Evolutionary conservation across 2,797 vertebrate species (phyloP), one percentile per base, ranked within the genome.

Genomic region (Pagetopsis macropterus): DNA sequence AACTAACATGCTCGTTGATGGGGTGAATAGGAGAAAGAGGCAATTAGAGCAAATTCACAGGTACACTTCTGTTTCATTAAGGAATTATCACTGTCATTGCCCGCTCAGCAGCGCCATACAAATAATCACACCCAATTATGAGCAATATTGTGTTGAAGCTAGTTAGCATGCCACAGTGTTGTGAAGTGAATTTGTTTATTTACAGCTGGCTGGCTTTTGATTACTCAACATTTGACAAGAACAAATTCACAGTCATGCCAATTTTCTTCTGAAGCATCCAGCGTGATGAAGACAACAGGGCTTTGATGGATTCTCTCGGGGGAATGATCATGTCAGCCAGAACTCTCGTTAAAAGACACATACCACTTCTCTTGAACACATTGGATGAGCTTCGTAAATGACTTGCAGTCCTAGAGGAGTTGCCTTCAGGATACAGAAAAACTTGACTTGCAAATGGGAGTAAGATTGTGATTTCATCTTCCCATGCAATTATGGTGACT

Each of bases 201-300:
- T 90, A 84, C 78, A 74, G 77, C 65, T 89, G 87, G 78, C 81
- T 91, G 87, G 66, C 65, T 89, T 90, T 86, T 92, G 87, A 93
- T 92, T 90, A 86, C 83, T 88, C 81, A 85, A 90, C 88, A 81
- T 89, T 87, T 91, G 87, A 91, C 91, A 91, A 87, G 90, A 90
- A 92, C 89, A 92, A 89, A 92, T 94, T 90, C 85, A 86, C 85
- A 91, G 88, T 88, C 79, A 62, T 86, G 87, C 78, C 85, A 87
- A 89, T 92, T 92, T 92, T 90, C 82, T 85, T 79, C 50, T 12
- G 84, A 90, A 85, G 71, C 83, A 87, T 83, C 70, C 65, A 60
- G 84, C 82, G 41, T 89, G 82, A 87, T 91, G 48, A 82, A 92
- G 87, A 93, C 88, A 92, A 87, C 81, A 48, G 73, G 64, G 70